These are phyloP conservation scores for Anagrus nilaparvatae DNA, from an alignment of 1,140 invertebrate species.

Conservation along the genomic window DNA sequence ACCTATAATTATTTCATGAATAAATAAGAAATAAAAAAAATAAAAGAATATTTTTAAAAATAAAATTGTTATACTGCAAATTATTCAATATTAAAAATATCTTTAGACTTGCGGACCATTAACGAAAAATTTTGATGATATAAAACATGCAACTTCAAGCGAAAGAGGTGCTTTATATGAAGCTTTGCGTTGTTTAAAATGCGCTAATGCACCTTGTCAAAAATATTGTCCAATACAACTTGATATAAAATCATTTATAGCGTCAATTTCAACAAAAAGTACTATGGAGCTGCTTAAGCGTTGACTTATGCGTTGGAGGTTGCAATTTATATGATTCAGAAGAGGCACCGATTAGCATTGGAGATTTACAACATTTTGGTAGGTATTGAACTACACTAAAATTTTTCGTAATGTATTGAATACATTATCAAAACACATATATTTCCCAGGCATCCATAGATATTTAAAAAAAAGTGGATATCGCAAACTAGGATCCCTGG, in stretches of 20 bases:
- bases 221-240: conserved; percentile 96
- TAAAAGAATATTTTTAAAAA: too few relatives aligned
- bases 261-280: conserved; percentile 96
- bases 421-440: too few relatives aligned
- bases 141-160: conserved; percentile 93
- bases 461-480: conserved; percentile 89
- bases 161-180: conserved; percentile 87
- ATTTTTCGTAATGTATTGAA: too few relatives aligned
- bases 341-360: conserved; percentile 96
- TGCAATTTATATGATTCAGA: conserved; percentile 92
- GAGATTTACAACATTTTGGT: conserved; percentile 96
- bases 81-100: conserved; percentile 7
- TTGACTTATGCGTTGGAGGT: conserved; percentile 93
- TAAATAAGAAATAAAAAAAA: too few relatives aligned
- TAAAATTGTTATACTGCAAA: too few relatives aligned
- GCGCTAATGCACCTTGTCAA: conserved; percentile 95
- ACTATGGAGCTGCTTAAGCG: conserved; percentile 95
- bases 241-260: conserved; percentile 93
- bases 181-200: conserved; percentile 87
- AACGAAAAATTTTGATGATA: conserved; percentile 88
- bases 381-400: too few relatives aligned
- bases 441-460: conserved; percentile 38
- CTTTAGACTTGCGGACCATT: conserved; percentile 57
- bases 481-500: conserved; percentile 71
- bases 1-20: too few relatives aligned